Evolutionary conservation across 2,113 vertebrate species (phyloP).

Genomic region (Microcebus jonahi): DNA sequence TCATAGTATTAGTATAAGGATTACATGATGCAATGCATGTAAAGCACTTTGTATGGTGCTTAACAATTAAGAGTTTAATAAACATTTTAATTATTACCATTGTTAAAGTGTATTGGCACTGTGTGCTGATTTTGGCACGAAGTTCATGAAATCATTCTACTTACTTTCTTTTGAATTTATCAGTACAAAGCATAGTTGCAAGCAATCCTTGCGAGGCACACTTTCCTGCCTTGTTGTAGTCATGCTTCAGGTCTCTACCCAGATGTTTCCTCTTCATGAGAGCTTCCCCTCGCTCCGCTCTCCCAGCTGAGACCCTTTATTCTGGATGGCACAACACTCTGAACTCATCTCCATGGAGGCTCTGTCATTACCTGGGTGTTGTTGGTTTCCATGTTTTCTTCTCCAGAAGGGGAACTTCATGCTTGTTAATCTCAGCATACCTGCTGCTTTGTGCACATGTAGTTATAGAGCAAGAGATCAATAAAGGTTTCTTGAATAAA

Average conservation of each 20-base stretch:
- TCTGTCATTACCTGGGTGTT: background rate
- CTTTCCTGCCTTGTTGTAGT: constrained; percentile 5
- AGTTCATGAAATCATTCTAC: background rate
- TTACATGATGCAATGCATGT: background rate
- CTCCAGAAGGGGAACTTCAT: background rate
- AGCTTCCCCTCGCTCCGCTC: background rate
- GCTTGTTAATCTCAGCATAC: background rate
- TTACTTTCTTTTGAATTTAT: background rate
- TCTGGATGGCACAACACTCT: background rate
- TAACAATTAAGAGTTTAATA: background rate
- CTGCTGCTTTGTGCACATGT: background rate
- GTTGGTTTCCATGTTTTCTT: background rate
- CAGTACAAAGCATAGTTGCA: background rate
- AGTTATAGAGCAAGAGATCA: background rate
- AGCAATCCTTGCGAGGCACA: background rate
- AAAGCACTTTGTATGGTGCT: background rate
- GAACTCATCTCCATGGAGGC: background rate
- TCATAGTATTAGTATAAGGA: background rate
- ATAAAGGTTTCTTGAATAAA: background rate
- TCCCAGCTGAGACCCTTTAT: background rate
- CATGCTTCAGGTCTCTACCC: background rate
- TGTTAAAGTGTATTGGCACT: background rate
- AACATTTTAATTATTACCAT: background rate
- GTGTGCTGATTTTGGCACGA: background rate
- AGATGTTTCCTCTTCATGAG: constrained; percentile 5